A percentile compares a stretch with the other conserved stretches of the same genome.
Evolutionary conservation across 2,113 vertebrate species (phyloP).

Genomic region (Ageneiosus marmoratus): DNA sequence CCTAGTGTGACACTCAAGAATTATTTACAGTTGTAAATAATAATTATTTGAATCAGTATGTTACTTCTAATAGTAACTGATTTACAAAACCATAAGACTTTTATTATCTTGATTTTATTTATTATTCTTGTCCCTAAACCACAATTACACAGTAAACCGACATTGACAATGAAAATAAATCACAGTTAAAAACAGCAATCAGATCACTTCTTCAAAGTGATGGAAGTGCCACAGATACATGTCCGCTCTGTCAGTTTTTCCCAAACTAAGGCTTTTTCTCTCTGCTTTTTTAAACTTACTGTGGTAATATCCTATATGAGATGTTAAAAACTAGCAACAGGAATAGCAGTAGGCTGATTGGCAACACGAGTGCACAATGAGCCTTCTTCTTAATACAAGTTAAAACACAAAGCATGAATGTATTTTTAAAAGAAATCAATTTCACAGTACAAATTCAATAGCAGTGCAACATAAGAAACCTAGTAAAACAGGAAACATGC

Average conservation of each 20-base stretch:
- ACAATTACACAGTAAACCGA: slow-evolving; percentile 17
- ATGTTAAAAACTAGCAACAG: neutral
- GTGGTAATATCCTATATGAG: neutral
- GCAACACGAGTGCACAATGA: neutral
- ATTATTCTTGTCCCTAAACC: slow-evolving; percentile 21
- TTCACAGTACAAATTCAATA: slow-evolving; percentile 25
- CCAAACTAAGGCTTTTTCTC: neutral
- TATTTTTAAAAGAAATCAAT: neutral
- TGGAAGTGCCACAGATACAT: neutral
- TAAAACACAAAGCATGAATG: neutral
- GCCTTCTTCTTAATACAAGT: neutral
- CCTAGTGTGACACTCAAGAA: neutral
- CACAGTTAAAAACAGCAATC: neutral
- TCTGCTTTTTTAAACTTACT: neutral
- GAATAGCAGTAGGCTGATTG: neutral
- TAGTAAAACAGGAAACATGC: neutral
- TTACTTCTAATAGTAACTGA: neutral
- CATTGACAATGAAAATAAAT: slow-evolving; percentile 14
- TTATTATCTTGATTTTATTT: neutral
- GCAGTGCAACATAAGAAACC: slow-evolving; percentile 9
- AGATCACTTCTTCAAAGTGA: neutral
- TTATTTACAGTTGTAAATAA: neutral
- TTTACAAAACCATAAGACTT: neutral
- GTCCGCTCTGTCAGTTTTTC: neutral
- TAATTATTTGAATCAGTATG: neutral